Evolutionary conservation across 2,888 invertebrate genomes (phyloP), one percentile per base, ranked within the genome.

Genomic region (Perizoma affinitatum): DNA sequence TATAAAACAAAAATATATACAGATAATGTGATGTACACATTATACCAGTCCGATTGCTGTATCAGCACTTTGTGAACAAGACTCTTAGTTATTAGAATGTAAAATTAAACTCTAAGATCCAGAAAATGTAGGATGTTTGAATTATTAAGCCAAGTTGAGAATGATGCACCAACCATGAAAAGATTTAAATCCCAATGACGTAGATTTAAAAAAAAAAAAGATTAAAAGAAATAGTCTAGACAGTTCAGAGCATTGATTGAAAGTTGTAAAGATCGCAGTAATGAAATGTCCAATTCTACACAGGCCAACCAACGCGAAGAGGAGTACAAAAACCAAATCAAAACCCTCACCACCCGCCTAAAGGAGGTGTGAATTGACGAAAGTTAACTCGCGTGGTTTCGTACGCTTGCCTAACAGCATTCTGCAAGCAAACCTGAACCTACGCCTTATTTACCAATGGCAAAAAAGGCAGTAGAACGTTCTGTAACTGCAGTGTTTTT

Each of bases 301-400:
- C 90, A 99, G 98, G 98, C 99, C 94, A 98, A 98, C 95, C 98
- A 98, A 95, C 97, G 98, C 87, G 99, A 99, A 94, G 98, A 99
- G 95, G 98, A 98, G 93, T 99, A 98, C 96, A 98, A 99, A 96
- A 97, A 98, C 94, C 98, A 98, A 96, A 98, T 99, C 96, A 98
- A 99, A 96, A 98, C 97, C 93, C 95, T 98, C 93, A 98, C 97
- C 93, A 97, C 97, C 94, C 97, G 98, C 94, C 97, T 99, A 95
- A 99, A 99, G 97, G 98, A 98, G 98, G 98, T 99, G 96, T 93
- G 93, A 92, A 77, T 76, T 78, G 76, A 76, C 74, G 74, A 79
- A 76, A 84, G 81, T 83, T 70, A 75, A 74, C 75, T 77, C 69
- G 82, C 82, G 86, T 87, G 85, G 82, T 82, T 75, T 75, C 73